Evolutionary conservation across 2,888 invertebrate genomes (phyloP).

Genomic region (Synanthedon andrenaeformis): DNA sequence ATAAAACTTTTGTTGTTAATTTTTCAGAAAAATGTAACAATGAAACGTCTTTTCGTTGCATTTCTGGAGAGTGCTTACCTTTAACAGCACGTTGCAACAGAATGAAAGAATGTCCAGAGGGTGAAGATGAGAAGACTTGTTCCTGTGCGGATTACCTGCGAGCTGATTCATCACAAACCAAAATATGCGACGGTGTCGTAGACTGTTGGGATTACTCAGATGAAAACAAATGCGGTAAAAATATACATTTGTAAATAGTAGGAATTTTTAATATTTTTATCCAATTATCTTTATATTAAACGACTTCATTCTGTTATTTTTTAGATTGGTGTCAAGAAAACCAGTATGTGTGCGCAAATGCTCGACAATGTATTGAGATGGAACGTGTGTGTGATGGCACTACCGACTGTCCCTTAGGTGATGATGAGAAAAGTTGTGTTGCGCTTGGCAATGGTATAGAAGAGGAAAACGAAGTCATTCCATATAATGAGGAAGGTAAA

Average conservation of each 20-base stretch:
- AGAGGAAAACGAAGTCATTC: slow-evolving; percentile 68
- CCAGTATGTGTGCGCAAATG: slow-evolving; percentile 81
- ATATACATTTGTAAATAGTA: background rate
- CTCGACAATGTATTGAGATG: slow-evolving; percentile 75
- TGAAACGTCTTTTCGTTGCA: slow-evolving; percentile 70
- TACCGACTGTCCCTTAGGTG: slow-evolving; percentile 78
- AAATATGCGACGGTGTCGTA: slow-evolving; percentile 83
- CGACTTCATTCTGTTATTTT: slow-evolving; percentile 10
- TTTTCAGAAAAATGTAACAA: slow-evolving; percentile 47
- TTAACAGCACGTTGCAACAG: slow-evolving; percentile 77
- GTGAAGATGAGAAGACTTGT: slow-evolving; percentile 79
- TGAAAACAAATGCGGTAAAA: slow-evolving; percentile 79
- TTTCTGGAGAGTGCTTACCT: slow-evolving; percentile 74
- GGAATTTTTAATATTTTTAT: background rate
- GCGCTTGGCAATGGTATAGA: slow-evolving; percentile 70
- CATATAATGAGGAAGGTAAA: slow-evolving; percentile 73
- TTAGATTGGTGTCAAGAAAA: slow-evolving; percentile 80
- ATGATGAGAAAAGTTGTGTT: slow-evolving; percentile 82
- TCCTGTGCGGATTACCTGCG: slow-evolving; percentile 81
- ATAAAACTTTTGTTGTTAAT: slow-evolving; percentile 5
- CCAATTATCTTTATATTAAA: background rate
- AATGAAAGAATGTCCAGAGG: slow-evolving; percentile 76
- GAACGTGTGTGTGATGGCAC: slow-evolving; percentile 77
- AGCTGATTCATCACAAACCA: slow-evolving; percentile 76
- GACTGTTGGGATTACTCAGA: slow-evolving; percentile 87